Evolutionary conservation across 2,113 vertebrate species (phyloP).

Genomic region (Phocoena sinus): DNA sequence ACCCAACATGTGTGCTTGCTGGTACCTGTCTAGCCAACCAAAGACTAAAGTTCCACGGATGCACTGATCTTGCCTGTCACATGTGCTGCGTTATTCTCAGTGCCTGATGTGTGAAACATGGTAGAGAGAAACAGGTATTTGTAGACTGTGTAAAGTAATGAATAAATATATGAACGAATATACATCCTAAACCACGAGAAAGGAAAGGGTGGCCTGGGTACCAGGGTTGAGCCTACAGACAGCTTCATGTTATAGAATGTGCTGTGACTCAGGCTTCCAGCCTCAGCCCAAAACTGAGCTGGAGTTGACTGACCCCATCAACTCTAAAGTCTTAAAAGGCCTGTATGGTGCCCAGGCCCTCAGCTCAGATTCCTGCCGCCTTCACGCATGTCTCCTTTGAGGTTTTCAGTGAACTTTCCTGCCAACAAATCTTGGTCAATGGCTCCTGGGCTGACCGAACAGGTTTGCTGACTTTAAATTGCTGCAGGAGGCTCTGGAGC

Average conservation of each 20-base stretch:
- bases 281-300: not conserved
- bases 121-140: not conserved
- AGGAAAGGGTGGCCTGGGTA: not conserved
- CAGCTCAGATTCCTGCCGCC: not conserved
- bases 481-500: not conserved
- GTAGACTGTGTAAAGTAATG: not conserved
- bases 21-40: no score
- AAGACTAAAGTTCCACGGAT: not conserved
- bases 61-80: not conserved
- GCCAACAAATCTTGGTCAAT: not conserved
- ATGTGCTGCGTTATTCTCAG: not conserved
- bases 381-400: not conserved
- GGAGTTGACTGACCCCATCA: not conserved
- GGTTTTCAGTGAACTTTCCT: not conserved
- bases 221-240: not conserved
- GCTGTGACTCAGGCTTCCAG: not conserved
- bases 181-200: not conserved
- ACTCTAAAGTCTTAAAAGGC: not conserved
- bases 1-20: rapidly evolving
- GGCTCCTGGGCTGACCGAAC: not conserved
- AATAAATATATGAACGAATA: not conserved
- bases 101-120: not conserved
- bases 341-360: not conserved
- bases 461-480: not conserved
- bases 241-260: not conserved